A percentile compares a stretch with the other conserved stretches of the same genome.
phyloP scores from a whole-genome alignment of 2,113 vertebrate species.

The Zapus hudsonius region DNA sequence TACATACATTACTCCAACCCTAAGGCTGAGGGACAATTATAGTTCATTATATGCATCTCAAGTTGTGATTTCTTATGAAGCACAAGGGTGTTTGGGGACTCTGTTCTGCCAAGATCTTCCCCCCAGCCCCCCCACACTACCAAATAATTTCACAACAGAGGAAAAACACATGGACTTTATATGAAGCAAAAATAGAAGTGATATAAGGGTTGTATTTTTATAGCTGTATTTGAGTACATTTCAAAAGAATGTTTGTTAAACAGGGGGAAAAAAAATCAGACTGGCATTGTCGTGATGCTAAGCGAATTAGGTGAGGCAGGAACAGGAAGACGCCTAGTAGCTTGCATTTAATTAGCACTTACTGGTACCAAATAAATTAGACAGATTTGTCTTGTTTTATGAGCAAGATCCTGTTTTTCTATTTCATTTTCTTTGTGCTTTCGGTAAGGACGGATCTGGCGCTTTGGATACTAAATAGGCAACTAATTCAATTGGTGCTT shows the following conservation, averaged over 20 bases:
- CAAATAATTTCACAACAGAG: constrained; percentile 86
- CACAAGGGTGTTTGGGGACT: constrained; percentile 83
- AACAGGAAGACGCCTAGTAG: constrained; percentile 91
- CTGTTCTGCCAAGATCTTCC: constrained; percentile 83
- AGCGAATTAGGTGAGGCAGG: constrained; percentile 91
- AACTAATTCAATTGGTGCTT: constrained; percentile 95
- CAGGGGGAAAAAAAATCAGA: constrained; percentile 90
- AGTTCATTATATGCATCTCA: constrained; percentile 81
- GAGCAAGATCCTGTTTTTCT: constrained; percentile 96
- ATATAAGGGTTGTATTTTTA: constrained; percentile 89
- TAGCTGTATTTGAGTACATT: constrained; percentile 91
- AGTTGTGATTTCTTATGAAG: constrained; percentile 79
- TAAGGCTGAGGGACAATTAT: constrained; percentile 75
- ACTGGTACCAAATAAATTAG: constrained; percentile 92
- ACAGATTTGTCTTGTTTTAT: constrained; percentile 95
- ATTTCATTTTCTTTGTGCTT: constrained; percentile 93
- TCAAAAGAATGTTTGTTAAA: constrained; percentile 92
- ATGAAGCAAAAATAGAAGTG: constrained; percentile 88
- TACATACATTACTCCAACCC: constrained; percentile 74
- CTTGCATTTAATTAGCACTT: constrained; percentile 95
- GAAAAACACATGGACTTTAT: constrained; percentile 84
- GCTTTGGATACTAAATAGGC: constrained; percentile 94
- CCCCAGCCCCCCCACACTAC: constrained; percentile 53
- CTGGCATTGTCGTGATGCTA: constrained; percentile 89
- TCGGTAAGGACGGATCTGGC: constrained; percentile 94